Evolutionary conservation across 2,113 vertebrate species (phyloP), one percentile per base, ranked within the genome.

Genomic region (Irena cyanogastra): DNA sequence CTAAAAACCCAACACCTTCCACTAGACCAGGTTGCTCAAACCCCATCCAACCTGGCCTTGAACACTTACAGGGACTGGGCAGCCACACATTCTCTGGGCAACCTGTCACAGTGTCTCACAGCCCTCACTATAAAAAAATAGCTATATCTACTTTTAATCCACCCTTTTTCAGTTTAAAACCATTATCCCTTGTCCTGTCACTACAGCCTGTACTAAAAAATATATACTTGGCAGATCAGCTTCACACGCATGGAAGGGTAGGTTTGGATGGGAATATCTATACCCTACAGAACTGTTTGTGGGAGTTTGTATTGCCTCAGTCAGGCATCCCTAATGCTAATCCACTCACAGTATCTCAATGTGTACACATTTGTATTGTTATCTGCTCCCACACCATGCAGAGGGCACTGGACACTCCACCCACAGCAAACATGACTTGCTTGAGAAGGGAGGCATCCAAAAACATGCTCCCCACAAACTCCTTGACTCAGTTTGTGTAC

Each of bases 71-170:
- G 28, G 18, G 44, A 56, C 41, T 50, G 0, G 0, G 52, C 45
- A 49, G 18, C 21, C 3, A 42, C 65, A 16, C 0, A 7, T 28
- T 28, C 37, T 63, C 45, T 49, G 49, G 31, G 31, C 16, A 82
- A 28, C 12, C 28, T 45, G 28, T 3, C 21, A 4, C 80, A 53
- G 24, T 1, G 33, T 1, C 4, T 83, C 33, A 69, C 30, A 3
- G 1, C 12, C 8, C 22, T 39, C 12, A 9, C 0, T 1, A 1
- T 26, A 53, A 59, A 84, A 27, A 33, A 12, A 16, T 0, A 13
- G 24, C 27, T 45, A 1, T 9, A 37, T 24, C 33, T 19, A 27
- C 8, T n/a, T 41, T 69, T 6, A 54, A 41, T 42, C 13, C 21
- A 5, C 24, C 6, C 4, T 86, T 69, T 41, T 60, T 15, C 10